Evolutionary conservation across 1,140 invertebrate genomes (phyloP).

Genomic region (Eupristina koningsbergeri): DNA sequence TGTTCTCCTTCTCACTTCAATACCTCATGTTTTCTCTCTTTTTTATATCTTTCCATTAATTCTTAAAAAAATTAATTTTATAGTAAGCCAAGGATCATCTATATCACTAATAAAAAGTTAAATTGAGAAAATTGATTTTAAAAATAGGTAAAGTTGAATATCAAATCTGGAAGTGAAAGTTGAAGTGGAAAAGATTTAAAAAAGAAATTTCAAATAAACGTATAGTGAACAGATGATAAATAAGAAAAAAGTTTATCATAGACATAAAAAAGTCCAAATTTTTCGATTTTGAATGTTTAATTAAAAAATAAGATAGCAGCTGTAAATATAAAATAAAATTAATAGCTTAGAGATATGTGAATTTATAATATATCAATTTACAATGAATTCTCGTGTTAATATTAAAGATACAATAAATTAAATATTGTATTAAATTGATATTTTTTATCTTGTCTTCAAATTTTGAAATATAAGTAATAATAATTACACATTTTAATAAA

Average conservation of each 20-base stretch:
- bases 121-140: neutral
- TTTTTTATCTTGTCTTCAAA: too few relatives aligned
- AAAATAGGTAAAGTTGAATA: neutral
- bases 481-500: too few relatives aligned
- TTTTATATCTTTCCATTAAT: too few relatives aligned
- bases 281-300: neutral
- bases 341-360: too few relatives aligned
- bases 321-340: too few relatives aligned
- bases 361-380: too few relatives aligned
- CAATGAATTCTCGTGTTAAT: too few relatives aligned
- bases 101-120: slow-evolving; percentile 6
- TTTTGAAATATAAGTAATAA: too few relatives aligned
- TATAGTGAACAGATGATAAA: neutral
- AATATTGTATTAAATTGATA: too few relatives aligned
- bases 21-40: too few relatives aligned
- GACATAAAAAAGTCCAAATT: neutral
- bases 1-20: neutral
- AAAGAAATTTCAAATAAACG: neutral
- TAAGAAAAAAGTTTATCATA: slow-evolving; percentile 15
- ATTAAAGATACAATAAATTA: too few relatives aligned
- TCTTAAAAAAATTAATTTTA: neutral
- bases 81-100: neutral
- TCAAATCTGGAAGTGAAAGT: neutral
- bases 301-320: neutral
- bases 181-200: neutral